These are phyloP conservation scores for Embidobia sp. DNA, from an alignment of 2,888 invertebrate genomes.

Conservation along the genomic window DNA sequence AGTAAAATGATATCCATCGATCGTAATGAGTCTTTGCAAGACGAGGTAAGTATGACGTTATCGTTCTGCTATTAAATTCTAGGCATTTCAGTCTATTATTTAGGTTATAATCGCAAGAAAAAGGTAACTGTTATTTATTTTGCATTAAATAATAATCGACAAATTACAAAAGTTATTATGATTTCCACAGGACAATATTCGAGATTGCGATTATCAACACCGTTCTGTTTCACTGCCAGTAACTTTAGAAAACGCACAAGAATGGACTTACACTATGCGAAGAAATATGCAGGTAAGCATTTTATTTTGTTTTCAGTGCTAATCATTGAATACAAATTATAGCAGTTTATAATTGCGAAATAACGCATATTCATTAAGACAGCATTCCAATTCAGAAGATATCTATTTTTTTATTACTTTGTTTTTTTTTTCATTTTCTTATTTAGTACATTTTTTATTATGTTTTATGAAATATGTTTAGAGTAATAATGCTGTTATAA, in stretches of 20 bases:
- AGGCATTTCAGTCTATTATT: constrained; percentile 8
- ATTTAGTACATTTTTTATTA: too few relatives aligned
- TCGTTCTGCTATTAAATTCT: background rate
- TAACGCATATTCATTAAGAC: too few relatives aligned
- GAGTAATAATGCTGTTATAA: too few relatives aligned
- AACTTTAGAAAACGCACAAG: constrained; percentile 69
- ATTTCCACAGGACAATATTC: constrained; percentile 68
- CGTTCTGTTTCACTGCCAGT: constrained; percentile 67
- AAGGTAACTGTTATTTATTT: background rate
- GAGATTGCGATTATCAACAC: constrained; percentile 70
- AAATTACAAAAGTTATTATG: background rate
- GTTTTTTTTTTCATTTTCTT: too few relatives aligned
- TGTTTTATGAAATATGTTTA: too few relatives aligned
- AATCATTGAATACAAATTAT: too few relatives aligned
- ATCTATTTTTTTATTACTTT: too few relatives aligned
- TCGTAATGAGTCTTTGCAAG: constrained; percentile 66
- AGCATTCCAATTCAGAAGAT: too few relatives aligned
- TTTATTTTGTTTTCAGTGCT: background rate
- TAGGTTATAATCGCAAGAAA: constrained; percentile 23
- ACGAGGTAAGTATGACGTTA: constrained; percentile 67
- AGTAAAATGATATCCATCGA: constrained; percentile 71
- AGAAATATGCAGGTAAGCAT: constrained; percentile 77
- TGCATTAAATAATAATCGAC: background rate
- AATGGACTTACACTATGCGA: constrained; percentile 79
- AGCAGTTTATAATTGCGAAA: too few relatives aligned